Conservation (phyloP, 2,797 vertebrate species). For the Dermochelys coriacea region DNA sequence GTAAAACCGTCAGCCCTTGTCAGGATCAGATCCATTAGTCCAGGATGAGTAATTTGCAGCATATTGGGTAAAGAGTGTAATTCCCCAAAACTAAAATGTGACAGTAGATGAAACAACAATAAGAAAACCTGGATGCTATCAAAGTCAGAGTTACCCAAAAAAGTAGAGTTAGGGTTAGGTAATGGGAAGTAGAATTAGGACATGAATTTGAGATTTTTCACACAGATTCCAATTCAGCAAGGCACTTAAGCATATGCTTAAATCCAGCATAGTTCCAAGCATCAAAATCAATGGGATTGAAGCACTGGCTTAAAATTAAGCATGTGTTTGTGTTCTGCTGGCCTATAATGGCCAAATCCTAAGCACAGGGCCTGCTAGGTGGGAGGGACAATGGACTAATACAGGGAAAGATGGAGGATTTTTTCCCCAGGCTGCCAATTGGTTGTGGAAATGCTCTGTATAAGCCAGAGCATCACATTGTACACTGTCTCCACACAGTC, state of each 20-base stretch:
- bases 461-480: not conserved
- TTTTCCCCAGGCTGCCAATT: not conserved
- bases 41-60: accelerated
- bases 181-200: not conserved
- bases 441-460: not conserved
- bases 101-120: not conserved
- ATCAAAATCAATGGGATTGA: not conserved
- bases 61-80: accelerated
- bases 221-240: not conserved
- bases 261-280: not conserved
- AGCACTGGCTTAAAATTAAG: not conserved
- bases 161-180: too few relatives aligned
- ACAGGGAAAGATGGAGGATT: not conserved
- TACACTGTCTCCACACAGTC: not conserved
- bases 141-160: not conserved
- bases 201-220: not conserved
- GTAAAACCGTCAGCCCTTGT: not conserved
- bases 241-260: not conserved
- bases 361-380: not conserved
- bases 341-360: not conserved
- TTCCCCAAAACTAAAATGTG: not conserved
- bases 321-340: not conserved
- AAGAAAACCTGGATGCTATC: not conserved
- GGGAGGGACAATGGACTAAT: not conserved
- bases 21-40: not conserved